Evolutionary conservation across 1,140 invertebrate genomes (phyloP), one percentile per base, ranked within the genome.

Genomic region (Zaprionus ornatus): DNA sequence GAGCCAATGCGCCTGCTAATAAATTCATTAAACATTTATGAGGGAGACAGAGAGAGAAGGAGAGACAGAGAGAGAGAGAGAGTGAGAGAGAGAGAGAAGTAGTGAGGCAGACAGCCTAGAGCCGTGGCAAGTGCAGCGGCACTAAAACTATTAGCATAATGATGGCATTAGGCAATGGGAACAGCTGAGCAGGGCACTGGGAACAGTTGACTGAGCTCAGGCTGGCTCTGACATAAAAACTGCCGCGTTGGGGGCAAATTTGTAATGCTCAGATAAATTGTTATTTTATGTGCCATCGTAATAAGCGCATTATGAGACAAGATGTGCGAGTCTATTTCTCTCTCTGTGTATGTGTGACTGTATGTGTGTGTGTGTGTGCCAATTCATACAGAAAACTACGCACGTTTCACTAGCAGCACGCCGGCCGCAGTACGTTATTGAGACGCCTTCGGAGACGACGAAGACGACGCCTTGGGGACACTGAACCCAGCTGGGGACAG

Each of bases 271-370:
- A 84, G 67, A 80, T 90, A 90, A 90, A 90, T 90, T 90, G 85
- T 90, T 90, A 90, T 90, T 90, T 90, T 90, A 90, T 90, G 85
- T 90, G 85, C 75, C 82, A 90, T 79, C 82, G 88, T 90, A 90
- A 90, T 90, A 90, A 90, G 85, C 85, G 86, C 76, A 90, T 90
- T 90, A 90, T 65, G 66, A 81, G 70, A 74, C 72, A 79, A 40
- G 10, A 48, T 25, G 40, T 50, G 23, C 25, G 17, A 9, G 17
- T 37, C 35, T 50, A 52, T 27, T 40, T 61, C 56, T 60, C 23
- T 57, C 45, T 56, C 61, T 61, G 48, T 60, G 50, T 64, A 63
- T 68, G 52, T 59, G 54, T 64, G n/a, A n/a, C n/a, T n/a, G n/a
- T n/a, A n/a, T n/a, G 67, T 56, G 63, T 55, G 50, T 62, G 55